Conservation (phyloP, 2,797 vertebrate species). For the Cheirogaleus major region DNA sequence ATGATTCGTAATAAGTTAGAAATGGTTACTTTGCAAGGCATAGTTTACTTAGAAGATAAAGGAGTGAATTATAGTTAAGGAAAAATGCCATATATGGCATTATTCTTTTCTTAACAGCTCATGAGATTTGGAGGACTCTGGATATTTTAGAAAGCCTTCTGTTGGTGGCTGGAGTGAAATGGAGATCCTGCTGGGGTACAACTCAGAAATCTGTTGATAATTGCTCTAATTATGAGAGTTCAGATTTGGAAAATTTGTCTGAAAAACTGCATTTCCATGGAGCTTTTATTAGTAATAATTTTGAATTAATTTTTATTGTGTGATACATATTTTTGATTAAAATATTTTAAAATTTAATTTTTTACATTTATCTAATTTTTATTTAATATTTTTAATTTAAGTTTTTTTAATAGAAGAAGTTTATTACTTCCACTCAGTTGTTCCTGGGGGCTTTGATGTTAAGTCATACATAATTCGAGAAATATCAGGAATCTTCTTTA, state of each 20-base stretch:
- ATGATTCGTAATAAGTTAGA: not conserved
- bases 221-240: not conserved
- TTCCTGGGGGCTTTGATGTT: slow-evolving; percentile 99
- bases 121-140: not conserved
- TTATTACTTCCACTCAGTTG: slow-evolving; percentile 98
- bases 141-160: not conserved
- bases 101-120: not conserved
- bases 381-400: too few species aligned
- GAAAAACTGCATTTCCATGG: not conserved
- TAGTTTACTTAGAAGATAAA: slow-evolving; percentile 33
- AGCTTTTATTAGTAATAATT: not conserved
- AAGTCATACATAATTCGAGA: slow-evolving; percentile 99
- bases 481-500: slow-evolving; percentile 99
- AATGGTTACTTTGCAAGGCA: not conserved
- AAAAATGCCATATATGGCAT: not conserved
- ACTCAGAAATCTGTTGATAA: not conserved
- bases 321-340: not conserved
- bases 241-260: not conserved
- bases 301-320: slow-evolving; percentile 5
- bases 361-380: too few species aligned
- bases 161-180: not conserved
- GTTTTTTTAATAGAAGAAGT: slow-evolving; percentile 69
- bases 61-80: not conserved
- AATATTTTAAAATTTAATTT: not conserved
- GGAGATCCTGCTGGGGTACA: not conserved